phyloP scores from a whole-genome alignment of 2,797 vertebrate species.

The Diceros bicornis region DNA sequence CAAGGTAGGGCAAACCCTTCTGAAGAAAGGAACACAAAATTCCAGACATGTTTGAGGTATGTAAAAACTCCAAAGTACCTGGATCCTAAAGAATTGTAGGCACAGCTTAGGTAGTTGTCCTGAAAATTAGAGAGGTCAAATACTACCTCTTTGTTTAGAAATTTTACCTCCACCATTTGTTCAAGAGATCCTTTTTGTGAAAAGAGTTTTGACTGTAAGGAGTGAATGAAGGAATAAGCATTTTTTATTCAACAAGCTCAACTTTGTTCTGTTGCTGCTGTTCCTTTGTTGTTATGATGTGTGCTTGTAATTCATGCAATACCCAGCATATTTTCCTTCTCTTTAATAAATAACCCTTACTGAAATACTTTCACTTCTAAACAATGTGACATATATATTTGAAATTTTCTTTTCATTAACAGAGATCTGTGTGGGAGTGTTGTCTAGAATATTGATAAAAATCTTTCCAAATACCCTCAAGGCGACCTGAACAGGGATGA shows the following conservation, averaged over 20 bases:
- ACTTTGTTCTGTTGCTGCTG: constrained; percentile 38
- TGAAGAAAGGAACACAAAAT: constrained; percentile 46
- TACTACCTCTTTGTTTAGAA: not conserved
- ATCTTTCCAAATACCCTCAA: not conserved
- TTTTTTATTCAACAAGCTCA: constrained; percentile 44
- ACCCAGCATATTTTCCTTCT: constrained; percentile 1
- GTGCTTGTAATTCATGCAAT: constrained; percentile 40
- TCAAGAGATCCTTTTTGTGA: not conserved
- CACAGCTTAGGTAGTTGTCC: not conserved
- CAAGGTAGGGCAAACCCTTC: constrained; percentile 6
- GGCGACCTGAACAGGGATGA: not conserved
- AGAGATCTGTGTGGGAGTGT: not conserved
- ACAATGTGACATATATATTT: not conserved
- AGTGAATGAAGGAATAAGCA: constrained; percentile 60
- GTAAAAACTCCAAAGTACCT: constrained; percentile 11
- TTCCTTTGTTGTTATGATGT: constrained; percentile 49
- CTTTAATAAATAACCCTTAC: not conserved
- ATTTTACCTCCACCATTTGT: not conserved
- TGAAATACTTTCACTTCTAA: constrained; percentile 39
- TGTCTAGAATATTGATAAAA: constrained; percentile 17
- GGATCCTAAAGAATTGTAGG: not conserved
- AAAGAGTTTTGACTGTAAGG: not conserved
- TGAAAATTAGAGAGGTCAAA: constrained; percentile 8
- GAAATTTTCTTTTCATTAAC: constrained; percentile 3
- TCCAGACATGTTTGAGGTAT: not conserved